Base-by-base conservation (phyloP, 2,113 vertebrate species). In the Argyrosomus japonicus region DNA sequence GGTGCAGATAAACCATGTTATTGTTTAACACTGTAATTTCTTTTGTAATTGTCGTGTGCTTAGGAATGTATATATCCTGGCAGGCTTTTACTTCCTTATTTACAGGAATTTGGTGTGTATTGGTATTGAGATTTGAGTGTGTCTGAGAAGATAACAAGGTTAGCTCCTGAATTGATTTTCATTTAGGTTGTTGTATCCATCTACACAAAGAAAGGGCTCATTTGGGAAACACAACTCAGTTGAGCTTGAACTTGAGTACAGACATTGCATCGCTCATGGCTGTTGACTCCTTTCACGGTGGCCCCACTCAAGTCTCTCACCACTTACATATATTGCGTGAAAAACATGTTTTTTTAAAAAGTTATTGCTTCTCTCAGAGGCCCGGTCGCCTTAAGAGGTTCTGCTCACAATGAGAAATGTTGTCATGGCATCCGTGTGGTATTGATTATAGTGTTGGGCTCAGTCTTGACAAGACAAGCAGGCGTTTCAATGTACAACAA, bases 21-120 rank as follows among this genome's bases (percentile, higher is more conserved):
- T 71, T 79, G 19, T 57, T n/a, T 65, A 50, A 68, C 47, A 43
- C 17, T 53, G 3, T 48, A 53, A 82, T 75, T 60, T 75, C 47
- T n/a, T 27, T 27, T 27, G 36, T 36, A 8, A 36, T 8, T 63
- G 18, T 64, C 36, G 36, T 77, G 0, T 11, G 1, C n/a, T 17
- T 23, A 19, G 13, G 29, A 18, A 54, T 65, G 48, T 64, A 43
- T 57, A 40, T 7, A 8, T 64, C 10, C 60, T 32, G 17, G 8
- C 17, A 67, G 25, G 17, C 9, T n/a, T 77, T 72, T 40, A n/a
- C 21, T 36, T 64, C n/a, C 3, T 12, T 32, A 36, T 60, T 43
- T 36, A 23, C 45, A 64, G 18, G 18, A 58, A 29, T 47, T 25
- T 25, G 29, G 17, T 50, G 5, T 45, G 5, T 11, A 29, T 54